phyloP scores from a whole-genome alignment of 2,888 invertebrate species.

The Chymomyza caudatula region DNA sequence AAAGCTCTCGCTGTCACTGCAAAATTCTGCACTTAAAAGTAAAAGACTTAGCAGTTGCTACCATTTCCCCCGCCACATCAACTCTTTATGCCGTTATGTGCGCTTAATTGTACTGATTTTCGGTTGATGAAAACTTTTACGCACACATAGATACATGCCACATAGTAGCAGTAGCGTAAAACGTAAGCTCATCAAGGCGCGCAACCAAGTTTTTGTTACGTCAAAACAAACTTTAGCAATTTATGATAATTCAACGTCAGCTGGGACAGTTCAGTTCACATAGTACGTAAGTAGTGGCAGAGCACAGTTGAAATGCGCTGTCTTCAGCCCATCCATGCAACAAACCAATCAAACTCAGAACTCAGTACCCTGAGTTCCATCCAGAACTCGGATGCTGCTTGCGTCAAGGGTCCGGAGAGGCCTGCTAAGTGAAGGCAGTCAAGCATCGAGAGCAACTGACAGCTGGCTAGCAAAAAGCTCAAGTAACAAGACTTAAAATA shows the following conservation, averaged over 20 bases:
- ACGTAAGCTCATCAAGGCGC: conserved; percentile 20
- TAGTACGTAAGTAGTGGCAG: conserved; percentile 1
- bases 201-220: conserved; percentile 59
- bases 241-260: conserved; percentile 76
- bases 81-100: conserved; percentile 35
- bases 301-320: conserved; percentile 2
- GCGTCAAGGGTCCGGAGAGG: conserved; percentile 41
- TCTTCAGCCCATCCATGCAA: background rate
- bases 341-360: conserved; percentile 27
- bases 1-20: conserved; percentile 56
- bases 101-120: conserved; percentile 67
- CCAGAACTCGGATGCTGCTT: conserved; percentile 45
- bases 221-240: conserved; percentile 73
- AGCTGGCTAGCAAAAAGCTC: conserved; percentile 61
- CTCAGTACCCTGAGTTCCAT: conserved; percentile 21
- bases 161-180: background rate
- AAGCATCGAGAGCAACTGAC: conserved; percentile 64
- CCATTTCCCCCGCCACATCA: background rate
- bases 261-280: conserved; percentile 67
- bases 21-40: conserved; percentile 26
- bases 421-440: conserved; percentile 37
- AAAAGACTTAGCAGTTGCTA: background rate
- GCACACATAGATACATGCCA: background rate
- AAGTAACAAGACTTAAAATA: conserved; percentile 51
- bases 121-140: conserved; percentile 62